Percentiles rank a stretch among this genome's conserved stretches.
These are phyloP conservation scores for Meriones unguiculatus DNA, from an alignment of 2,113 vertebrate species.

Conservation along the genomic window DNA sequence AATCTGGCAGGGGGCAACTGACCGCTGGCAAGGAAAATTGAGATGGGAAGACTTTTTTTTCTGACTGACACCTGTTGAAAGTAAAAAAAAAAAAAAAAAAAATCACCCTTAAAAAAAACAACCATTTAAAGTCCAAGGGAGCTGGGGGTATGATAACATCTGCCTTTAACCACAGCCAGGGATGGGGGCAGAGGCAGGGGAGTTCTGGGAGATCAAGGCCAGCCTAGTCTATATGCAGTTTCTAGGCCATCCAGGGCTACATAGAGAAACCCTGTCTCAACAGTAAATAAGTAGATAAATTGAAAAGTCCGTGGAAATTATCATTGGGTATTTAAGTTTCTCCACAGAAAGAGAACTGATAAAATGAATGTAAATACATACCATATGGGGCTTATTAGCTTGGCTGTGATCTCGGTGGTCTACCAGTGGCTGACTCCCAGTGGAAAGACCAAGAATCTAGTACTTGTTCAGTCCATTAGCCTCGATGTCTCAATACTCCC, in stretches of 20 bases:
- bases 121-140: not conserved
- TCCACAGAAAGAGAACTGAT: not conserved
- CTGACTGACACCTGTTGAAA: not conserved
- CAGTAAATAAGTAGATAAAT: not conserved
- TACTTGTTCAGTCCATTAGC: not conserved
- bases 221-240: not conserved
- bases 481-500: not conserved
- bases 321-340: not conserved
- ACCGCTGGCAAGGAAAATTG: not conserved
- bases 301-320: not conserved
- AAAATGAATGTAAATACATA: not conserved
- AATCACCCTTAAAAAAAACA: not conserved
- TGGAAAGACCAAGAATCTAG: not conserved
- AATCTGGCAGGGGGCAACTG: not conserved
- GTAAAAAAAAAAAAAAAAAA: not conserved
- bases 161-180: not conserved
- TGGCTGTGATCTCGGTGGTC: not conserved
- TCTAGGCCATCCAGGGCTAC: not conserved
- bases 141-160: not conserved
- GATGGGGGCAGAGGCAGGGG: not conserved
- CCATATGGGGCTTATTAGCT: not conserved
- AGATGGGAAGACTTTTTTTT: not conserved
- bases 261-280: not conserved
- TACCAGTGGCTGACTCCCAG: not conserved
- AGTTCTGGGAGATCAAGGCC: not conserved